Conservation (phyloP, 2,888 invertebrate species). For the Drosophila diplacantha region DNA sequence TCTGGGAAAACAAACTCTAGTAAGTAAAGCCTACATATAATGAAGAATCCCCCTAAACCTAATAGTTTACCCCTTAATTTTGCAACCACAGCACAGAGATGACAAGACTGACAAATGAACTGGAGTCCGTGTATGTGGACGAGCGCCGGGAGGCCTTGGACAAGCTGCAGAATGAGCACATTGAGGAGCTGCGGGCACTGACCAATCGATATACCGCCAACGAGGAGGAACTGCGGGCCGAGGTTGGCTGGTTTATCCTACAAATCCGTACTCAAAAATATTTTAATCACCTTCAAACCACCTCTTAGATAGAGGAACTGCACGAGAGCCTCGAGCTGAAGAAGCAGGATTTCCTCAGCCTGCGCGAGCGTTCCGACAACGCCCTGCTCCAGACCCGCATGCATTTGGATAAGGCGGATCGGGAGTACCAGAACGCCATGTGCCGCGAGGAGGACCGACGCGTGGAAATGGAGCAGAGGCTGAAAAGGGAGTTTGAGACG, state of each 20-base stretch:
- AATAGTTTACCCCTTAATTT: neutral
- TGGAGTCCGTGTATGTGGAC: conserved; percentile 81
- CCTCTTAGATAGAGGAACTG: conserved; percentile 82
- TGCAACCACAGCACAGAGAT: conserved; percentile 79
- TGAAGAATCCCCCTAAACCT: neutral
- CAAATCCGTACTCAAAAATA: no score
- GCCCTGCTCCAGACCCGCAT: conserved; percentile 76
- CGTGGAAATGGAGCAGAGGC: conserved; percentile 70
- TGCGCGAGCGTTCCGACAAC: conserved; percentile 81
- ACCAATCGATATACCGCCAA: conserved; percentile 80
- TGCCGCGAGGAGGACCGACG: conserved; percentile 76
- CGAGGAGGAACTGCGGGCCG: conserved; percentile 80
- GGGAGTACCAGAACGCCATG: conserved; percentile 77
- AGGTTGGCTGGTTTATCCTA: conserved; percentile 69
- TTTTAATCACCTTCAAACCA: no score
- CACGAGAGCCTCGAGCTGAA: conserved; percentile 81
- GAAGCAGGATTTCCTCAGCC: conserved; percentile 68
- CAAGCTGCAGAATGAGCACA: conserved; percentile 80
- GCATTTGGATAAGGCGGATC: conserved; percentile 77
- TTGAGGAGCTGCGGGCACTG: conserved; percentile 80
- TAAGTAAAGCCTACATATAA: conserved; percentile 49
- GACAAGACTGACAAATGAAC: conserved; percentile 81
- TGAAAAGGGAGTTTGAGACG: conserved; percentile 81
- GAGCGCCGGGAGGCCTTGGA: conserved; percentile 81
- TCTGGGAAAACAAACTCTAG: conserved; percentile 82